Evolutionary conservation across 2,888 invertebrate genomes (phyloP).

Genomic region (Oconnorella tubifera): DNA sequence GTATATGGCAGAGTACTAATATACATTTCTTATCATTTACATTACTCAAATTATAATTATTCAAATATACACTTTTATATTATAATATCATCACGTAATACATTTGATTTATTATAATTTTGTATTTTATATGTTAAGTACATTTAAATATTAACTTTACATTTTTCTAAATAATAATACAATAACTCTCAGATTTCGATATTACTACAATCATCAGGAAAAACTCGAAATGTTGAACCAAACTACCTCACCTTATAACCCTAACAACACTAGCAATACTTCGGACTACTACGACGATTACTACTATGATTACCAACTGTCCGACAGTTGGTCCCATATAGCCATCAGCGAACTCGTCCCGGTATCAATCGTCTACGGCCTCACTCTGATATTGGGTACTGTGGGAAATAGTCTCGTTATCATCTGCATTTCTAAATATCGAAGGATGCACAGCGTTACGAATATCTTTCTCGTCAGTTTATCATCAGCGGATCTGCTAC

Average conservation of each 20-base stretch:
- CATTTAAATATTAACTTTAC: too few relatives aligned
- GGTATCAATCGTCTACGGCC: constrained; percentile 62
- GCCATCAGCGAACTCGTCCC: constrained; percentile 63
- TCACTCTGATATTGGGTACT: constrained; percentile 64
- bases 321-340: constrained; percentile 38
- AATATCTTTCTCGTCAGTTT: constrained; percentile 69
- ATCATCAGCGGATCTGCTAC: constrained; percentile 68
- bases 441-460: constrained; percentile 64
- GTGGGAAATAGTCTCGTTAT: constrained; percentile 63
- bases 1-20: too few relatives aligned
- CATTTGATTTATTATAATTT: too few relatives aligned
- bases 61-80: too few relatives aligned
- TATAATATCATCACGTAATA: too few relatives aligned
- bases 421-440: constrained; percentile 61
- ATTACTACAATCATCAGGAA: too few relatives aligned
- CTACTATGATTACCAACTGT: constrained; percentile 60
- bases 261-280: background rate
- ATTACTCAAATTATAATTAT: too few relatives aligned
- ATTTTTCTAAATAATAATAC: too few relatives aligned
- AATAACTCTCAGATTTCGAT: too few relatives aligned
- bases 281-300: constrained; percentile 25
- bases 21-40: too few relatives aligned
- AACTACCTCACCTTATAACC: background rate
- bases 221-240: background rate
- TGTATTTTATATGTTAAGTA: too few relatives aligned